phyloP scores from a whole-genome alignment of 2,797 vertebrate genomes.

The Yasuhikotakia modesta region DNA sequence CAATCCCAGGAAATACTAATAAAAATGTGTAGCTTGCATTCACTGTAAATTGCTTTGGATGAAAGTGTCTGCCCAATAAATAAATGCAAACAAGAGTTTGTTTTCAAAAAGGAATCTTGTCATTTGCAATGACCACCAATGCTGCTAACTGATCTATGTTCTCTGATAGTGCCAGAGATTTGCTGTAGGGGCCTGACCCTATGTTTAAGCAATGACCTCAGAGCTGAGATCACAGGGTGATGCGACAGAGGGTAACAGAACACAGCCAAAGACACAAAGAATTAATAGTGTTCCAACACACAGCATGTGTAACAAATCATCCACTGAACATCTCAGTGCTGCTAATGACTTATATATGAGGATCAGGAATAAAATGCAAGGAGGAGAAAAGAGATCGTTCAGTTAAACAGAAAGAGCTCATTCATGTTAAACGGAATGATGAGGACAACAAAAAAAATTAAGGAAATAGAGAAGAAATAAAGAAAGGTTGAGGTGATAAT shows the following conservation, averaged over 20 bases:
- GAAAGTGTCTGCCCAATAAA: too few species aligned
- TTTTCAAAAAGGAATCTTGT: too few species aligned
- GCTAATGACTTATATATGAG: slow-evolving; percentile 62
- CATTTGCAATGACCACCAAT: too few species aligned
- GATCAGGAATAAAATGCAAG: slow-evolving; percentile 30
- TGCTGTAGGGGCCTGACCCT: slow-evolving; percentile 50
- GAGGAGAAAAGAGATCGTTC: background rate
- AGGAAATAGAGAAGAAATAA: too few species aligned
- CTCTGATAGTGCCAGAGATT: too few species aligned
- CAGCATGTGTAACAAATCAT: slow-evolving; percentile 64
- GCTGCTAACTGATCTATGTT: too few species aligned
- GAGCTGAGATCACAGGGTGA: background rate
- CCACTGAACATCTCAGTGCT: slow-evolving; percentile 55
- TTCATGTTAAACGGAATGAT: background rate
- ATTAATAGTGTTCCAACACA: slow-evolving; percentile 69
- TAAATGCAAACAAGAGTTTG: too few species aligned
- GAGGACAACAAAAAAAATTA: too few species aligned
- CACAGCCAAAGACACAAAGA: slow-evolving; percentile 69
- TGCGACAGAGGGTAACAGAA: slow-evolving; percentile 40
- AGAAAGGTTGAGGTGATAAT: background rate
- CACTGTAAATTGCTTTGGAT: too few species aligned
- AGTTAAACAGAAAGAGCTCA: background rate
- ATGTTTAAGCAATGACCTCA: slow-evolving; percentile 48
- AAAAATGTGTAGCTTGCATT: too few species aligned
- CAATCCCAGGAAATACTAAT: too few species aligned